Conservation (phyloP, 2,888 invertebrate species). For the Tanypteryx hageni region DNA sequence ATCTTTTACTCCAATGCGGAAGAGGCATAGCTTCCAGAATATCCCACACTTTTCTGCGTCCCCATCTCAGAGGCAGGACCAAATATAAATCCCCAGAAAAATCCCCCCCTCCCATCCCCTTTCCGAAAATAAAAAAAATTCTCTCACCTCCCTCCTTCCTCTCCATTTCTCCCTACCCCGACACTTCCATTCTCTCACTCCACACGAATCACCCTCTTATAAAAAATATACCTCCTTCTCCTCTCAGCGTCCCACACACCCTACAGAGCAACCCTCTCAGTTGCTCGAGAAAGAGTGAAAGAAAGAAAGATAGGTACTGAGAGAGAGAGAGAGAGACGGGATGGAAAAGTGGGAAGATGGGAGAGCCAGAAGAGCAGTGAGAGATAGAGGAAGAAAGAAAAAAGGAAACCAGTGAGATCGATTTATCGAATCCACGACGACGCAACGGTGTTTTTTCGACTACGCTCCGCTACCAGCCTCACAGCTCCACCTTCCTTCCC, state of each 20-base stretch:
- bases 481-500: not conserved
- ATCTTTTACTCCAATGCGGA: constrained; percentile 63
- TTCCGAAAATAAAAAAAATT: constrained; percentile 43
- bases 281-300: not conserved
- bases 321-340: not conserved
- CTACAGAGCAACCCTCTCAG: constrained; percentile 40
- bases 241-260: not conserved
- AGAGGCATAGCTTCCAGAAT: constrained; percentile 30
- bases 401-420: constrained; percentile 44
- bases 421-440: constrained; percentile 53
- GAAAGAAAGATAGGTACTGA: not conserved
- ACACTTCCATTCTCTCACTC: not conserved
- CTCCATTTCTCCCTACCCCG: not conserved
- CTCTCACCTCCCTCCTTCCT: not conserved
- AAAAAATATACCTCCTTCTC: constrained; percentile 48
- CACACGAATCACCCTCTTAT: not conserved
- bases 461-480: not conserved
- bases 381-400: not conserved
- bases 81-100: constrained; percentile 54
- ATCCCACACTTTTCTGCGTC: constrained; percentile 48
- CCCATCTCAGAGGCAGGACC: constrained; percentile 43
- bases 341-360: not conserved
- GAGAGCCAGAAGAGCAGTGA: not conserved
- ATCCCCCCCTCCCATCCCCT: not conserved
- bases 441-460: constrained; percentile 20